Evolutionary conservation across 2,888 invertebrate genomes (phyloP).

Genomic region (Thereva nobilitata): DNA sequence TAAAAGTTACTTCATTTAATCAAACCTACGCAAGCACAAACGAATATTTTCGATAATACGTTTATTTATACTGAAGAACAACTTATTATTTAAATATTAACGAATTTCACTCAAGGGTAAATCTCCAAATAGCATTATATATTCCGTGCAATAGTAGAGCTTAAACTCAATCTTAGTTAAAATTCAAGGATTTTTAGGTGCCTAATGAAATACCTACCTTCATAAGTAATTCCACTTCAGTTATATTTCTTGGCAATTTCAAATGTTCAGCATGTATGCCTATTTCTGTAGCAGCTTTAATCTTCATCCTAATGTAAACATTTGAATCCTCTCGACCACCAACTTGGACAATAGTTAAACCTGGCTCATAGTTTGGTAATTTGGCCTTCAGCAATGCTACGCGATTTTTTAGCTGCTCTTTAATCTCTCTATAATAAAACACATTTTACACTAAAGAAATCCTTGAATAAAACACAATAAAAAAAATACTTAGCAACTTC

Average conservation of each 20-base stretch:
- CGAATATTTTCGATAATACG: too few relatives aligned
- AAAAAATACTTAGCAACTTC: slow-evolving; percentile 69
- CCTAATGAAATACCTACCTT: slow-evolving; percentile 48
- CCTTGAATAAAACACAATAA: slow-evolving; percentile 55
- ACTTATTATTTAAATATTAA: too few relatives aligned
- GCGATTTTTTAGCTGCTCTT: slow-evolving; percentile 68
- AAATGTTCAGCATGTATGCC: slow-evolving; percentile 84
- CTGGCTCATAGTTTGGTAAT: slow-evolving; percentile 69
- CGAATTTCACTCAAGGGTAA: too few relatives aligned
- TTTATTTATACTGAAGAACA: too few relatives aligned
- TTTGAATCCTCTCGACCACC: slow-evolving; percentile 96
- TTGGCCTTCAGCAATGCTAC: slow-evolving; percentile 64
- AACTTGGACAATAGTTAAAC: slow-evolving; percentile 93
- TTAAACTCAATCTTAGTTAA: too few relatives aligned
- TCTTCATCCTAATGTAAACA: slow-evolving; percentile 96
- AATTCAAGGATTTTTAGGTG: neutral
- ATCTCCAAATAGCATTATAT: too few relatives aligned
- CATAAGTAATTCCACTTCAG: slow-evolving; percentile 68
- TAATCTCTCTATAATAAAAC: slow-evolving; percentile 66
- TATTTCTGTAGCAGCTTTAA: slow-evolving; percentile 87
- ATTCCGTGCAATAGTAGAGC: too few relatives aligned
- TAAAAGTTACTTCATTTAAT: too few relatives aligned
- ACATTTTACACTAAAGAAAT: slow-evolving; percentile 62
- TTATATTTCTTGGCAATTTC: slow-evolving; percentile 75
- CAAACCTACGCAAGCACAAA: too few relatives aligned